Percentiles rank a stretch among this genome's conserved stretches.
phyloP scores from a whole-genome alignment of 2,113 vertebrate genomes.

The Vulpes ferrilata region DNA sequence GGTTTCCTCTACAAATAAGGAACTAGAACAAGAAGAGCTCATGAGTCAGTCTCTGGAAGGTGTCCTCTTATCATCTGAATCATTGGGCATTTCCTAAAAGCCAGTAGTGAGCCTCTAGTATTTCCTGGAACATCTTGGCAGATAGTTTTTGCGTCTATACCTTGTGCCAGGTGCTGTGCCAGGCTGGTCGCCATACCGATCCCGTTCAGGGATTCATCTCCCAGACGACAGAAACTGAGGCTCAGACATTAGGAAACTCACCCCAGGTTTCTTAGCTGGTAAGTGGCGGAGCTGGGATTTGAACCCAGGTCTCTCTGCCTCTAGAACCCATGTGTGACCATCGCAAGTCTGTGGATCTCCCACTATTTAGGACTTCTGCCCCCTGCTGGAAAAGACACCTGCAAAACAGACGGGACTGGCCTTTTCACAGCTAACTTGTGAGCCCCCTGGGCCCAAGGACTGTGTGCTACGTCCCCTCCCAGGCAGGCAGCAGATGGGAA shows the following conservation, averaged over 20 bases:
- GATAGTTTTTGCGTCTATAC: not conserved
- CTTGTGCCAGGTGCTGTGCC: accelerated
- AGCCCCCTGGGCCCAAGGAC: not conserved
- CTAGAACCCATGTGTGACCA: not conserved
- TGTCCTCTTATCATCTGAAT: not conserved
- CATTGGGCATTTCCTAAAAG: not conserved
- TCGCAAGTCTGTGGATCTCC: not conserved
- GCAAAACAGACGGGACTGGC: not conserved
- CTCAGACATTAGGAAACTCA: not conserved
- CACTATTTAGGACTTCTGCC: not conserved
- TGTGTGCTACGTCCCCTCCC: not conserved
- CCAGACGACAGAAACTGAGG: not conserved
- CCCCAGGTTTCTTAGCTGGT: not conserved
- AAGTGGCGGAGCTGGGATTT: not conserved
- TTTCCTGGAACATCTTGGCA: not conserved
- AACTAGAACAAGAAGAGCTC: not conserved
- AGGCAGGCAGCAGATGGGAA: not conserved
- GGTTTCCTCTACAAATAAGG: not conserved
- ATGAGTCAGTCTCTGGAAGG: not conserved
- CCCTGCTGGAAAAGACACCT: not conserved
- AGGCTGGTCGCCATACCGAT: too few relatives aligned
- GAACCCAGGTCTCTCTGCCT: not conserved
- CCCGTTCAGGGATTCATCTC: not conserved
- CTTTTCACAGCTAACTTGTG: not conserved
- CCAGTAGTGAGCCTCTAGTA: not conserved